phyloP scores from a whole-genome alignment of 35 echinoderm and acorn worm species.

The Ophioderma brevispina region DNA sequence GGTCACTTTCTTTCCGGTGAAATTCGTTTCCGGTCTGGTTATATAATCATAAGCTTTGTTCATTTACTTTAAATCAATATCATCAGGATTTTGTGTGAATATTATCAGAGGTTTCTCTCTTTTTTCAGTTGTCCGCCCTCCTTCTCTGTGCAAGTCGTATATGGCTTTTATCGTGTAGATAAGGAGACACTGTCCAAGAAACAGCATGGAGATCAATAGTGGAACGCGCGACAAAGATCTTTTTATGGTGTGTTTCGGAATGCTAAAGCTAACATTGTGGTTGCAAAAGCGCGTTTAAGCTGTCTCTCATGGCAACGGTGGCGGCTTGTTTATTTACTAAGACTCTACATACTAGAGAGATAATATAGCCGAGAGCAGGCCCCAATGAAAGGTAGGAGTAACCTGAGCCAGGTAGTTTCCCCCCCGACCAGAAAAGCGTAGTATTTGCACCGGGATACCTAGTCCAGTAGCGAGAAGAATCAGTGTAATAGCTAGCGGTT shows the following conservation, averaged over 20 bases:
- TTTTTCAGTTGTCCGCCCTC: no score
- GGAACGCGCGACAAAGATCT: background rate
- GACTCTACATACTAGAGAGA: background rate
- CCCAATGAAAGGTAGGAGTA: conserved; percentile 4
- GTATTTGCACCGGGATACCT: background rate
- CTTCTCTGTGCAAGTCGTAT: no score
- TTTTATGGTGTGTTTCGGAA: background rate
- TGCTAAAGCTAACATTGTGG: background rate
- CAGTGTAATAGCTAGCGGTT: background rate
- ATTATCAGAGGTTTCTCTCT: no score
- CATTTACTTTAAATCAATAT: no score
- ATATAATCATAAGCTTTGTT: no score
- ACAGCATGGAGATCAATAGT: background rate
- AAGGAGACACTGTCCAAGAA: background rate
- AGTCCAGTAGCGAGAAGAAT: background rate
- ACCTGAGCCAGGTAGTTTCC: background rate
- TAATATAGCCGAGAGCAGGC: background rate
- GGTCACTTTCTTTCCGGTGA: no score
- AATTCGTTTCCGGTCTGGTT: no score
- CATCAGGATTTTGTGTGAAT: no score
- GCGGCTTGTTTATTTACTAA: background rate
- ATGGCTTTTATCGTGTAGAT: background rate
- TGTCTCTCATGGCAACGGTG: conserved; percentile 3
- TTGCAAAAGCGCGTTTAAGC: conserved; percentile 11
- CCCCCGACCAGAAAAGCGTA: background rate